Evolutionary conservation across 2,888 invertebrate species (phyloP), one percentile per base, ranked within the genome.

Genomic region (Pimpla rufipes): DNA sequence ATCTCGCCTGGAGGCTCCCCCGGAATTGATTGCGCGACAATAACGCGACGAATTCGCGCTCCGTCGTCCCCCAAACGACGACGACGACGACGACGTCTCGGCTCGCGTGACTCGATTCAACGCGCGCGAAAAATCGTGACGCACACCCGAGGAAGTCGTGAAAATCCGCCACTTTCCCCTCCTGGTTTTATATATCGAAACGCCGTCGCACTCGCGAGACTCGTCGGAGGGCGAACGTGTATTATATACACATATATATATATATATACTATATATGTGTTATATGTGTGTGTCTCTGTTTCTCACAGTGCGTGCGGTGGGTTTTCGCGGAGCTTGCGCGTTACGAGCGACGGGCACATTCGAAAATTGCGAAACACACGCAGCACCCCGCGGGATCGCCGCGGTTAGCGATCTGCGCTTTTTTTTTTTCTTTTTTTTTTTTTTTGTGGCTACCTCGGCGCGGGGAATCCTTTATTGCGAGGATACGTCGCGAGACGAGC

Each of bases 1-100:
- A 88, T 86, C 84, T 86, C 84, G 85, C 81, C 77, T 64, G 73
- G 74, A 68, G 10, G 2, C 50, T 29, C 29, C 4, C 50, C 71
- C 68, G 74, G 29, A 71, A 21, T 68, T 57, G 4, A 62, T 68
- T 40, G 21, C 52, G 18, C 52, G 18, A 45, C 47, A 64, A 45
- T 52, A 71, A 71, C 64, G 1, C 16, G 0, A 35, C n/a, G n/a
- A n/a, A n/a, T n/a, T n/a, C n/a, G n/a, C n/a, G n/a, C 21, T 45
- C 29, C 57, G 71, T 52, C 42, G 18, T 40, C 10, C 37, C 10
- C 21, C 8, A 7, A 52, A 59, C 35, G 42, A 21, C 21, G 18
- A 40, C 3, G n/a, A 35, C 2, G 45, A 16, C 64, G 18, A 5
- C 29, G 29, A 5, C 5, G 45, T 73, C 18, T 71, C 21, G n/a